phyloP scores from a whole-genome alignment of 2,113 vertebrate species.

The Pseudonaja textilis region DNA sequence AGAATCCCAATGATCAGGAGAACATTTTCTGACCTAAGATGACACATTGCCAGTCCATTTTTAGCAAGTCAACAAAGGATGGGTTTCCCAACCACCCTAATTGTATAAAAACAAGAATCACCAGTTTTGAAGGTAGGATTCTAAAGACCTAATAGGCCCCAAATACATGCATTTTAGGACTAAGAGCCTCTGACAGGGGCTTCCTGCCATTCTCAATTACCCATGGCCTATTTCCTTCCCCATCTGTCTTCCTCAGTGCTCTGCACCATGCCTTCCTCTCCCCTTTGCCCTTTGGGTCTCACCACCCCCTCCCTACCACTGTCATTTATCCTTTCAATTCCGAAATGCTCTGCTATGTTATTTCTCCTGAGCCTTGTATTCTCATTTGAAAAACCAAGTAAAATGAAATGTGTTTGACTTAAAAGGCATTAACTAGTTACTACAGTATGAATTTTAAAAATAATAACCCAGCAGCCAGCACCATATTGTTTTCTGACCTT shows the following conservation, averaged over 20 bases:
- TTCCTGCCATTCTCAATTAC: conserved; percentile 4
- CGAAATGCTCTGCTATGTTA: background rate
- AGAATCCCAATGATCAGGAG: background rate
- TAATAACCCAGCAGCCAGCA: conserved; percentile 9
- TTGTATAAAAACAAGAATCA: background rate
- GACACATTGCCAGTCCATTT: background rate
- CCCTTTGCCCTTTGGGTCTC: background rate
- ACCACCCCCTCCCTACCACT: background rate
- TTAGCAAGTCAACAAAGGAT: background rate
- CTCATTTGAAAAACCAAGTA: conserved; percentile 34
- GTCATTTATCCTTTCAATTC: conserved; percentile 17
- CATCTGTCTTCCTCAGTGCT: conserved; percentile 23
- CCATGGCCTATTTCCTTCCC: conserved; percentile 30
- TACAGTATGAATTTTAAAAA: conserved; percentile 7
- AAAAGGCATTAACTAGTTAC: conserved; percentile 5
- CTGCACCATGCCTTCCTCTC: background rate
- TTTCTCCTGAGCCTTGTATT: conserved; percentile 13
- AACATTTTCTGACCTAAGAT: background rate
- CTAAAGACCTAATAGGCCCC: background rate
- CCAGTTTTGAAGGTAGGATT: background rate
- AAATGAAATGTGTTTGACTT: conserved; percentile 15
- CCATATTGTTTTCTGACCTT: conserved; percentile 18
- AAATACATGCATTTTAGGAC: background rate
- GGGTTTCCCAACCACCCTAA: background rate
- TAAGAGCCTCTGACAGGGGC: background rate